These are phyloP conservation scores for Axis porcinus DNA, from an alignment of 2,113 vertebrate species.

Conservation along the genomic window DNA sequence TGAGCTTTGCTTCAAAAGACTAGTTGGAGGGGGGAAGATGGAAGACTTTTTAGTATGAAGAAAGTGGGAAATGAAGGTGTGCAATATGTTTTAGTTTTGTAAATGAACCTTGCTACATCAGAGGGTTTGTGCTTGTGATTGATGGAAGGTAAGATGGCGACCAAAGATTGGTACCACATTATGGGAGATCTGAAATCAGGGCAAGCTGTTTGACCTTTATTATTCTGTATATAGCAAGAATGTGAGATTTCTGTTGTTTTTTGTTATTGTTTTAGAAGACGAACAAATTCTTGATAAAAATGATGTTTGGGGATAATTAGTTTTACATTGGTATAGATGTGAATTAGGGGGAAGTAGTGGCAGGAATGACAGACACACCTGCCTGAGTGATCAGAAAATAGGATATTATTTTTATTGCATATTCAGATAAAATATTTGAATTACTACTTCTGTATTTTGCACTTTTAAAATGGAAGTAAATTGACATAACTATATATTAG, in stretches of 20 bases:
- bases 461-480: background rate
- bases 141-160: background rate
- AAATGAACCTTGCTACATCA: background rate
- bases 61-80: background rate
- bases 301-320: background rate
- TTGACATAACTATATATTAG: background rate
- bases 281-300: constrained; percentile 9
- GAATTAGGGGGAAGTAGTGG: background rate
- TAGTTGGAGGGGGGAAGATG: background rate
- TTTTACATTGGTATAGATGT: background rate
- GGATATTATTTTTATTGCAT: background rate
- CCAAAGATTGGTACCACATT: background rate
- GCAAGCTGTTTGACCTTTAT: background rate
- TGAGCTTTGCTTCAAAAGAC: background rate
- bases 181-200: constrained; percentile 8
- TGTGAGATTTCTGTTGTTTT: background rate
- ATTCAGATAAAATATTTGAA: background rate
- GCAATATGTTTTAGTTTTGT: background rate
- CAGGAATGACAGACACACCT: background rate
- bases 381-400: background rate
- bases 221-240: background rate
- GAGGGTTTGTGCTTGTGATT: background rate
- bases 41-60: background rate
- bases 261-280: background rate
- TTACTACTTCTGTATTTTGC: background rate